Percentiles rank a stretch among this genome's conserved stretches.
Conservation (phyloP, 1,140 invertebrate genomes). For the Cydia fagiglandana region DNA sequence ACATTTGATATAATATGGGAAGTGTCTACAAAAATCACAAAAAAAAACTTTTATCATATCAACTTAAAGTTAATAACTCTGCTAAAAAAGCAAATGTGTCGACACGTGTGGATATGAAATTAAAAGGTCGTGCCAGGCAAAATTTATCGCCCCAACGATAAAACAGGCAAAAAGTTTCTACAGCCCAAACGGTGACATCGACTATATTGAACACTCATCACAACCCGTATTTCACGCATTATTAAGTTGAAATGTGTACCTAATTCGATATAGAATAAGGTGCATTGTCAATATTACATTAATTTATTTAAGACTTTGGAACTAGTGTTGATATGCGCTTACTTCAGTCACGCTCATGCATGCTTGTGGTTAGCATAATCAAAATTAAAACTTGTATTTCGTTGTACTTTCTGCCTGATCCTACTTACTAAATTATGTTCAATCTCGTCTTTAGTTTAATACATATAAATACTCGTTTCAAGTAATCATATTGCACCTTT, state of each 20-base stretch:
- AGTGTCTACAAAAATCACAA: too few species aligned
- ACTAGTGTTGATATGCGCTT: neutral
- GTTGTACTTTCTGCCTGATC: too few species aligned
- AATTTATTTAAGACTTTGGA: neutral
- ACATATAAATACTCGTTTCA: too few species aligned
- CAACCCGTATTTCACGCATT: neutral
- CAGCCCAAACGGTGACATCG: neutral
- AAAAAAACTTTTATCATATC: too few species aligned
- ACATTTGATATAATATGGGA: too few species aligned
- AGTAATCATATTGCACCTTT: too few species aligned
- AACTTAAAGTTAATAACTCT: too few species aligned
- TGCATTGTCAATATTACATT: neutral
- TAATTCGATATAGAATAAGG: neutral
- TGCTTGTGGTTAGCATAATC: too few species aligned
- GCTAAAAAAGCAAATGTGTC: neutral
- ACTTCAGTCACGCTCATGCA: neutral
- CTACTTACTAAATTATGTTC: too few species aligned
- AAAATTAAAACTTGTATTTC: too few species aligned
- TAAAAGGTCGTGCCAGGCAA: neutral
- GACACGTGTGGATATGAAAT: neutral
- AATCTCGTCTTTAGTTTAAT: too few species aligned
- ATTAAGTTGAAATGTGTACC: neutral
- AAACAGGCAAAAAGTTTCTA: slow-evolving; percentile 11
- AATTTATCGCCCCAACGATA: neutral
- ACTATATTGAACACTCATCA: neutral